Evolutionary conservation across 2,888 invertebrate species (phyloP).

Genomic region (Autographa gamma): DNA sequence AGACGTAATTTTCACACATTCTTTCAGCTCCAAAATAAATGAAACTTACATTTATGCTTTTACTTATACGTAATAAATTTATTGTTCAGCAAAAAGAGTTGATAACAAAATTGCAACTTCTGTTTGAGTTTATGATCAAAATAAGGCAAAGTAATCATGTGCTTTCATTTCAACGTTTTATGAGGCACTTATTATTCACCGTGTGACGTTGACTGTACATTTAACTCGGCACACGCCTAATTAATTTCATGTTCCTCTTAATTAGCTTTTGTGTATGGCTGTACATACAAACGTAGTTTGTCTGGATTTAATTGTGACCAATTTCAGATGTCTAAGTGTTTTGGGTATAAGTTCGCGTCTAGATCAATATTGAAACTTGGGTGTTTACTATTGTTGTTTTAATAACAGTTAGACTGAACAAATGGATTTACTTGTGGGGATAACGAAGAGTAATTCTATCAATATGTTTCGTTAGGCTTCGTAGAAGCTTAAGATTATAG

Average conservation of each 20-base stretch:
- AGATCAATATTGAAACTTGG: conserved; percentile 9
- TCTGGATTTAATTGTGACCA: conserved; percentile 9
- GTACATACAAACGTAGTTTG: conserved; percentile 1
- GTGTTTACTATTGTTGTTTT: conserved; percentile 18
- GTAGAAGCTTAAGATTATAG: too few species aligned
- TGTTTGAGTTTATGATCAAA: conserved; percentile 1
- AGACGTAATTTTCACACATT: too few species aligned
- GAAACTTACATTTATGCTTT: too few species aligned
- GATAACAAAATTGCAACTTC: not conserved
- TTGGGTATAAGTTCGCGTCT: not conserved
- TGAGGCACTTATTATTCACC: conserved; percentile 4
- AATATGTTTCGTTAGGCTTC: too few species aligned
- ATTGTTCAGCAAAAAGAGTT: not conserved
- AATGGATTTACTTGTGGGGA: not conserved
- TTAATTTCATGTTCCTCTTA: conserved; percentile 20
- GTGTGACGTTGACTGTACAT: conserved; percentile 3
- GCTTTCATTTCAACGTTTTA: conserved; percentile 3
- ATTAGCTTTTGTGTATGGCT: conserved; percentile 7
- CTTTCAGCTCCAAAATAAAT: too few species aligned
- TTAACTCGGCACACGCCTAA: conserved; percentile 19
- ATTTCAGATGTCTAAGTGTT: not conserved
- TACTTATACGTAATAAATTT: too few species aligned
- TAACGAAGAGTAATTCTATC: too few species aligned
- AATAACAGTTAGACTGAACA: conserved; percentile 13
- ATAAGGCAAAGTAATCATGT: not conserved